Conservation (phyloP, 2,888 invertebrate species). For the Galerucella calmariensis region DNA sequence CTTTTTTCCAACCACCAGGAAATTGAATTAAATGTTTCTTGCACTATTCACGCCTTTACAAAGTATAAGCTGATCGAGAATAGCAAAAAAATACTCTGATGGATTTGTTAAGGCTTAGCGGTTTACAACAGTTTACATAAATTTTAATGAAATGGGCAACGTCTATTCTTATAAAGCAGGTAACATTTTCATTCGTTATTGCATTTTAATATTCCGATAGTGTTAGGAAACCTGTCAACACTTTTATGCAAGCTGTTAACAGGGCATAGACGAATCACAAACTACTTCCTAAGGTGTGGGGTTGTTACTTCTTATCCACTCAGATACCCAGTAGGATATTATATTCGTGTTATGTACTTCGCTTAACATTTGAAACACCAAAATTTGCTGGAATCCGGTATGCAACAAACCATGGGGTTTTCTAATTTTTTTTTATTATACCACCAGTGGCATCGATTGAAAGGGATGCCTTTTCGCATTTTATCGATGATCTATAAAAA, state of each 20-base stretch:
- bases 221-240: slow-evolving; percentile 13
- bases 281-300: slow-evolving; percentile 2
- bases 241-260: slow-evolving; percentile 1
- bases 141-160: slow-evolving; percentile 20
- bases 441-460: too few species aligned
- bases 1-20: not conserved
- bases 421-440: too few species aligned
- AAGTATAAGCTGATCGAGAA: slow-evolving; percentile 11
- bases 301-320: not conserved
- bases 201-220: slow-evolving; percentile 9
- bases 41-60: slow-evolving; percentile 7
- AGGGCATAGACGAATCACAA: slow-evolving; percentile 15
- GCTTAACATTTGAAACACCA: slow-evolving; percentile 7
- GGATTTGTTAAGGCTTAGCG: not conserved
- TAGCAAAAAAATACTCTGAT: slow-evolving; percentile 12
- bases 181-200: slow-evolving; percentile 1
- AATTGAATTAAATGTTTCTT: not conserved
- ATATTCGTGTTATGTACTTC: slow-evolving; percentile 14
- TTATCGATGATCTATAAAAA: too few species aligned
- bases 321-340: slow-evolving; percentile 1
- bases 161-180: slow-evolving; percentile 8
- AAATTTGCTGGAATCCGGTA: slow-evolving; percentile 9
- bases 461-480: too few species aligned
- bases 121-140: slow-evolving; percentile 14
- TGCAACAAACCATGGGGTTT: not conserved